Conservation (phyloP, 2,797 vertebrate genomes). For the Cryptoblepharus egeriae region DNA sequence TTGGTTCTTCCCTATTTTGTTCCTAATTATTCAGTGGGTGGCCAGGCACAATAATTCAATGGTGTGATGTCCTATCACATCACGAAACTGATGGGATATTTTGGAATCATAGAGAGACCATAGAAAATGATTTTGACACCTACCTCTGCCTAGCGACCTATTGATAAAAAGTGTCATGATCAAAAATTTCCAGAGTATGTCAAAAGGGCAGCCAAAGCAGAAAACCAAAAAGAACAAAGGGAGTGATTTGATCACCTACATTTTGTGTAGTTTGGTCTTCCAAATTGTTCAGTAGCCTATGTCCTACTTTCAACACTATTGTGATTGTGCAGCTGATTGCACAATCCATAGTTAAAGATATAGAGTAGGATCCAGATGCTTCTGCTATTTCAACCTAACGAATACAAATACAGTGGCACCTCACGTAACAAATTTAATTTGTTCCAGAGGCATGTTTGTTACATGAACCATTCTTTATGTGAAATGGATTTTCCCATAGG, state of each 20-base stretch:
- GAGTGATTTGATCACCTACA: neutral
- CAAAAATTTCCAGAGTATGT: fast-evolving
- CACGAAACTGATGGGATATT: slow-evolving; percentile 14
- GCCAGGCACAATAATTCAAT: neutral
- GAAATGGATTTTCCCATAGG: too few relatives aligned
- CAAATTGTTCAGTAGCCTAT: neutral
- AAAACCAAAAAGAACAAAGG: neutral
- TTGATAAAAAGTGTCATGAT: neutral
- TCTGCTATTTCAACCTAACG: neutral
- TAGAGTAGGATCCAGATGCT: neutral
- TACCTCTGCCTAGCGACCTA: slow-evolving; percentile 41
- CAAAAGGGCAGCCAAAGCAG: neutral
- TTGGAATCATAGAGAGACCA: neutral
- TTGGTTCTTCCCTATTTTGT: neutral
- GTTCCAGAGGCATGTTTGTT: too few relatives aligned
- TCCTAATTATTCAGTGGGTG: slow-evolving; percentile 42
- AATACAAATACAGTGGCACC: too few relatives aligned
- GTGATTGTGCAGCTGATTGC: neutral
- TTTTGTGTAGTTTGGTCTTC: neutral
- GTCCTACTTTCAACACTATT: neutral
- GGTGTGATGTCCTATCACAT: neutral
- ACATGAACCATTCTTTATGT: too few relatives aligned
- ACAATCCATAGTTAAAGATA: neutral
- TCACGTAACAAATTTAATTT: too few relatives aligned
- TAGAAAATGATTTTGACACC: slow-evolving; percentile 7